Conservation (phyloP, 2,797 vertebrate genomes). For the Enteromius viviparus region DNA sequence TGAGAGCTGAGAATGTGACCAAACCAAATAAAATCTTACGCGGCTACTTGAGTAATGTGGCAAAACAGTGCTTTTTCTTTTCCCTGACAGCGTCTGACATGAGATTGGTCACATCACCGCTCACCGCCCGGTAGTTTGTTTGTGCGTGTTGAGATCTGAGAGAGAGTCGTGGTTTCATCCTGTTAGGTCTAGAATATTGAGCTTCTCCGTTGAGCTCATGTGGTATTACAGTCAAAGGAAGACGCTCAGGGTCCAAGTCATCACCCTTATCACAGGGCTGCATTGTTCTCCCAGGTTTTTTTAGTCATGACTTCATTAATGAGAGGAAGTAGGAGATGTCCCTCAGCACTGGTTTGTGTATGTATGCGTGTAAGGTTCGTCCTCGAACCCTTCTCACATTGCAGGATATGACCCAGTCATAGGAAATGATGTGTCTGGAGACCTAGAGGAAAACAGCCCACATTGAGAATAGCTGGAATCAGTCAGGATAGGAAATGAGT, state of each 20-base stretch:
- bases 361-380: constrained; percentile 33
- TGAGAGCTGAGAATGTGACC: neutral
- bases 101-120: constrained; percentile 31
- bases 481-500: constrained; percentile 60
- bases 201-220: neutral
- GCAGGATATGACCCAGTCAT: constrained; percentile 74
- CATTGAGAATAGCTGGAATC: constrained; percentile 61
- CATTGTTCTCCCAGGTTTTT: constrained; percentile 60
- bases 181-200: constrained; percentile 36
- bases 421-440: constrained; percentile 72
- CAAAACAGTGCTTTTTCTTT: constrained; percentile 15
- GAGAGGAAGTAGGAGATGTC: constrained; percentile 61
- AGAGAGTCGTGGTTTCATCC: constrained; percentile 38
- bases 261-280: constrained; percentile 44
- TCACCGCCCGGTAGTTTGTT: constrained; percentile 23
- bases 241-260: constrained; percentile 41
- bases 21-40: neutral
- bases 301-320: constrained; percentile 60
- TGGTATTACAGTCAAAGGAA: constrained; percentile 34
- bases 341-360: constrained; percentile 55
- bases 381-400: constrained; percentile 61
- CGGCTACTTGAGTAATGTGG: constrained; percentile 28
- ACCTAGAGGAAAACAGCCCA: constrained; percentile 69
- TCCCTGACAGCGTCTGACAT: constrained; percentile 22
- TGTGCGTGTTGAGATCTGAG: constrained; percentile 7